Conservation (phyloP, 1,140 invertebrate species). For the Neoseiulus cucumeris region DNA sequence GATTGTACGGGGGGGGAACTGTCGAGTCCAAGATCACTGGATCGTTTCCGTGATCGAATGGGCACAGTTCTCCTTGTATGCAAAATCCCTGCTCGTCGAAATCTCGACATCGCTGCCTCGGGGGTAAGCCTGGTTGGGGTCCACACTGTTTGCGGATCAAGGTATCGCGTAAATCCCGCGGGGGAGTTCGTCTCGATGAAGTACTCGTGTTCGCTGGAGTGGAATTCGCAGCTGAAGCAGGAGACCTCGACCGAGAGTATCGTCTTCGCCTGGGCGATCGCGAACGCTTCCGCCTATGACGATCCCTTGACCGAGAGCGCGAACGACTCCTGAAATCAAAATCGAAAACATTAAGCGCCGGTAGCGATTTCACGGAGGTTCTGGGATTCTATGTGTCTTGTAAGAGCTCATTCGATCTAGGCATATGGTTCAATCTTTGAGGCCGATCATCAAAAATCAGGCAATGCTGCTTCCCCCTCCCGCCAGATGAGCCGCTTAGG, state of each 20-base stretch:
- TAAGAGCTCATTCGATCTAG: no score
- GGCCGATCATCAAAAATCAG: no score
- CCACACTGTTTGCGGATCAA: constrained; percentile 21
- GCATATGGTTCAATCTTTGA: no score
- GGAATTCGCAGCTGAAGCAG: background rate
- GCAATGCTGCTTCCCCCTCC: no score
- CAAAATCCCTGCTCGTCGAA: constrained; percentile 72
- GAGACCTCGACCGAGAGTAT: constrained; percentile 9
- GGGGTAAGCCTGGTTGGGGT: constrained; percentile 37
- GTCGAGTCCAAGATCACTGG: constrained; percentile 61
- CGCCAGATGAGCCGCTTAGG: no score
- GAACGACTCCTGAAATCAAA: background rate
- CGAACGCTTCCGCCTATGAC: background rate
- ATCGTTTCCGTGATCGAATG: constrained; percentile 81
- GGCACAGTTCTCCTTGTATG: constrained; percentile 80
- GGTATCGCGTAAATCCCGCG: constrained; percentile 5
- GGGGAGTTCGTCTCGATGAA: background rate
- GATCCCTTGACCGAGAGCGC: background rate
- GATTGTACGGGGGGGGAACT: constrained; percentile 34
- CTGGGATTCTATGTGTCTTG: no score
- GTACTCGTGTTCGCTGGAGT: background rate
- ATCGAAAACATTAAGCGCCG: no score
- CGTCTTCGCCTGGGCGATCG: background rate
- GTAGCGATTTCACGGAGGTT: no score
- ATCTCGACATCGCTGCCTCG: constrained; percentile 39